Evolutionary conservation across 30 jellyfish, hydroid and myxozoan species (phyloP), one percentile per base, ranked within the genome.

Genomic region (Pelagia noctiluca): DNA sequence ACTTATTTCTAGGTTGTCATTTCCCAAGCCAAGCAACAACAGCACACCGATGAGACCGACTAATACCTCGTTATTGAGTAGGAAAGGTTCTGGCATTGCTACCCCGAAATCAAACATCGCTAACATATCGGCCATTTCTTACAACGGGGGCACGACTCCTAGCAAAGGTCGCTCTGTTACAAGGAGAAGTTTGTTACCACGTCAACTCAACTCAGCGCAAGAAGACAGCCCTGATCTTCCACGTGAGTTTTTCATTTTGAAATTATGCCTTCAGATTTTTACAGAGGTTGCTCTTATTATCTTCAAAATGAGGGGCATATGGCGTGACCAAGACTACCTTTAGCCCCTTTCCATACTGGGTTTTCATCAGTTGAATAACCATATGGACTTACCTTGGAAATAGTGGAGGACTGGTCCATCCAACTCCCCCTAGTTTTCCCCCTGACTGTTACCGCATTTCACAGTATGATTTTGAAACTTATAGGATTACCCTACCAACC

Each of bases 21-120:
- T 82, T 52, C 23, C 86, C 26, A 69, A 48, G 33, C 92, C 92
- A 54, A 68, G 25, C 46, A 82, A 82, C 61, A 82, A 82, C 54
- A 82, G 92, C 64, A 82, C 92, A 49, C 92, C 92, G 2, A 68
- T 52, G 24, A 69, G 85, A 60, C 24, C 80, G 21, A 38, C 16
- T 30, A 52, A 2, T 30, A 52, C 68, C 21, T 52, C 68, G 2
- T 10, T 3, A 19, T 19, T 52, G 32, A 37, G 78, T 3, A 82
- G 86, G 29, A 37, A 35, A n/a, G 84, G 86, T 1, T 19, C 71
- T 1, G 79, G 37, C 0, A 57, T 2, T 25, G 54, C 35, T 0
- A 33, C 82, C 7, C 68, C 68, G 21, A 52, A 30, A 52, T 10
- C 30, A 52, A 52, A 30, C 26, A 52, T 52, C 21, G 26, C 28